Conservation (phyloP, 1,140 invertebrate genomes). For the Trichonephila inaurata region DNA sequence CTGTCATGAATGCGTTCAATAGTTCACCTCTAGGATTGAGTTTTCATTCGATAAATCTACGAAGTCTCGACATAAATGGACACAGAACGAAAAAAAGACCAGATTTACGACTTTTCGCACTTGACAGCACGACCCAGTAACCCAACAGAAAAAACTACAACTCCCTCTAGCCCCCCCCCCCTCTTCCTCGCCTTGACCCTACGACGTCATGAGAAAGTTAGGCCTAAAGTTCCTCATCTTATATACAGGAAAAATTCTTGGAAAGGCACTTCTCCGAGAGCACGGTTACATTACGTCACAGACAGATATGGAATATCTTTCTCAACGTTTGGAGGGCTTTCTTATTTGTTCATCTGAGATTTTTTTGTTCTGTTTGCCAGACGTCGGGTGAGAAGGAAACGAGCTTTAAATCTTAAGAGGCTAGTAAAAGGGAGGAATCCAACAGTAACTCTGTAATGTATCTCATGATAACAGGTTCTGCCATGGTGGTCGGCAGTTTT, state of each 20-base stretch:
- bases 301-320: constrained; percentile 33
- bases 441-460: neutral
- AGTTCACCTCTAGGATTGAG: neutral
- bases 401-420: neutral
- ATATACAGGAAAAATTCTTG: neutral
- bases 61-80: neutral
- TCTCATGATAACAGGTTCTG: neutral
- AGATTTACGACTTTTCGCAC: constrained; percentile 28
- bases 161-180: neutral
- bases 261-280: neutral
- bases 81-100: neutral
- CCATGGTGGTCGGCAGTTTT: too few relatives aligned
- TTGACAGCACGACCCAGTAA: constrained; percentile 58
- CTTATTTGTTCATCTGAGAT: constrained; percentile 37
- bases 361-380: neutral
- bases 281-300: constrained; percentile 35
- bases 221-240: neutral
- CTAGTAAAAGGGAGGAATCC: too few relatives aligned
- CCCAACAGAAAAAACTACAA: constrained; percentile 9
- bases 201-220: neutral
- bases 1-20: neutral
- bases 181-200: constrained; percentile 14
- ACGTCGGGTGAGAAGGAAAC: constrained; percentile 17
- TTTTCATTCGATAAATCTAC: neutral
- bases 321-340: neutral